A percentile compares a stretch with the other conserved stretches of the same genome.
Evolutionary conservation across 2,113 vertebrate species (phyloP).

Genomic region (Oxygymnocypris stewartii): DNA sequence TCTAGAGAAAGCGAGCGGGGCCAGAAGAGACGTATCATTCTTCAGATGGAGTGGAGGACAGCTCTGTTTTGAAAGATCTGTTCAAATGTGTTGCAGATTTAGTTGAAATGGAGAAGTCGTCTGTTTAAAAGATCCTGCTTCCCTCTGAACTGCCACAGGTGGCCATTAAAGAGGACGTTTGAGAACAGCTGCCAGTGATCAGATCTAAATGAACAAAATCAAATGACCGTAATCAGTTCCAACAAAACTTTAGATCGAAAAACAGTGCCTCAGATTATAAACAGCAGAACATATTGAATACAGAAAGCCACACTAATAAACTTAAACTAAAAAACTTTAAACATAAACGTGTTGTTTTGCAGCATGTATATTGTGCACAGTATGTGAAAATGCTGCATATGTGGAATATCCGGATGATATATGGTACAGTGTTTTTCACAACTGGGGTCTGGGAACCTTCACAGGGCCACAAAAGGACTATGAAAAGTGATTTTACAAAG

Average conservation of each 20-base stretch:
- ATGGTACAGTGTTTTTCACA: background rate
- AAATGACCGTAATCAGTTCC: background rate
- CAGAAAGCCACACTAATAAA: background rate
- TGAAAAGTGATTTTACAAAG: background rate
- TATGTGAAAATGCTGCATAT: background rate
- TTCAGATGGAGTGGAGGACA: background rate
- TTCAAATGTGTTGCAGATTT: slow-evolving; percentile 4
- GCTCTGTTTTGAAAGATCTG: slow-evolving; percentile 1
- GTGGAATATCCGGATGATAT: background rate
- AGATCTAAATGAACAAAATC: slow-evolving; percentile 1
- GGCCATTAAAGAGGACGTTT: background rate
- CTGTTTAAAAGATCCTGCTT: slow-evolving; percentile 1
- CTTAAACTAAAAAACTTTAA: no score
- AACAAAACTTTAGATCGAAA: background rate
- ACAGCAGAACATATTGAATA: background rate
- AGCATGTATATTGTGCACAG: background rate
- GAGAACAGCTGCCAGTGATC: slow-evolving; percentile 2
- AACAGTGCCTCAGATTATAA: background rate
- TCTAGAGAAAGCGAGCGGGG: background rate
- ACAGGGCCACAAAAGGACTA: no score
- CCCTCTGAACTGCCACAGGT: background rate
- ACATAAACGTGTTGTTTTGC: background rate
- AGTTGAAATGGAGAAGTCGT: background rate
- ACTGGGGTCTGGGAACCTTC: no score
- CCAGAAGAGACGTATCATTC: background rate